Conservation (phyloP, 2,113 vertebrate genomes). For the Naja naja region DNA sequence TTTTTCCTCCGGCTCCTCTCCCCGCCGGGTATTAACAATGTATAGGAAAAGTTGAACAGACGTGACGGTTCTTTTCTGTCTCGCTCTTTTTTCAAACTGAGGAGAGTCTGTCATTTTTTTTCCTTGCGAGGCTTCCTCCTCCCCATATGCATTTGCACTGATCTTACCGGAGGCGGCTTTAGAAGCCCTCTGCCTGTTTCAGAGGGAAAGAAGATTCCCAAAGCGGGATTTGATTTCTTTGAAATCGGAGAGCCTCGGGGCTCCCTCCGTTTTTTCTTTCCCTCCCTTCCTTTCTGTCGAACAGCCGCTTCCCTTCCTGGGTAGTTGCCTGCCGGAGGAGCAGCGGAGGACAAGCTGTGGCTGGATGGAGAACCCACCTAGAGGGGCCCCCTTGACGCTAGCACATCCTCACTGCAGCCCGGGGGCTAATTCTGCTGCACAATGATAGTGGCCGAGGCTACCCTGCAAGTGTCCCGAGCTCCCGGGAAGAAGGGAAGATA, state of each 20-base stretch:
- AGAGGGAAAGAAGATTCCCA: background rate
- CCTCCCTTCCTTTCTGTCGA: no score
- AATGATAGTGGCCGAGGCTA: constrained; percentile 61
- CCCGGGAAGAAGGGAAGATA: constrained; percentile 36
- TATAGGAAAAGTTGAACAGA: background rate
- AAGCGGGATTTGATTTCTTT: background rate
- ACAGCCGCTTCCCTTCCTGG: background rate
- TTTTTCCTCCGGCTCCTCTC: background rate
- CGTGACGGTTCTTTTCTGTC: background rate
- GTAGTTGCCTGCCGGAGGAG: constrained; percentile 15
- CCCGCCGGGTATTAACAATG: background rate
- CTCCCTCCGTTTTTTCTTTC: background rate
- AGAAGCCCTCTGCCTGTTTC: background rate
- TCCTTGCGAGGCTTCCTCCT: background rate
- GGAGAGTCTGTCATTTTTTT: background rate
- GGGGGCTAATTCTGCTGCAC: constrained; percentile 70
- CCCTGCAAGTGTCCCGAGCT: constrained; percentile 64
- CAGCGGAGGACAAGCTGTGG: constrained; percentile 48
- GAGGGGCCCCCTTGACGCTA: constrained; percentile 79
- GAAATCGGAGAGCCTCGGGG: background rate
- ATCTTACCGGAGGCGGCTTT: background rate
- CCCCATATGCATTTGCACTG: background rate
- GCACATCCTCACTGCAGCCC: constrained; percentile 69
- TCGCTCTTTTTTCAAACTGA: background rate
- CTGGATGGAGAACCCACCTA: constrained; percentile 73